phyloP scores from a whole-genome alignment of 64 coral and sea anemone species.

The Acropora tenuis region DNA sequence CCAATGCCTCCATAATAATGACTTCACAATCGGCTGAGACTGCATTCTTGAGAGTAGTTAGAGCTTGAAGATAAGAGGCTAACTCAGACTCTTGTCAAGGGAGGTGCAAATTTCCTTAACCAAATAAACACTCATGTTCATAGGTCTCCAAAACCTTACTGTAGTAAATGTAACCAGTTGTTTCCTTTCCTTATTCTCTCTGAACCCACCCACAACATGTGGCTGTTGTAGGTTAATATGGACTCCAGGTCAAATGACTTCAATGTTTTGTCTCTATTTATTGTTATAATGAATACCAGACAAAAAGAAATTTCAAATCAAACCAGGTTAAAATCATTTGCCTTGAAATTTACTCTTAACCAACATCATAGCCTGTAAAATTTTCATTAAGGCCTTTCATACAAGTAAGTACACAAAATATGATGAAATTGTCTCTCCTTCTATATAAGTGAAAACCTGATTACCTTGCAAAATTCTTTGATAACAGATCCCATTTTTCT shows the following conservation, averaged over 20 bases:
- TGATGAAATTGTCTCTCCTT: neutral
- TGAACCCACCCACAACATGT: too few relatives aligned
- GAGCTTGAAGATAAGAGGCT: constrained; percentile 29
- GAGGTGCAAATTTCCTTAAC: constrained; percentile 57
- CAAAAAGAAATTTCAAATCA: too few relatives aligned
- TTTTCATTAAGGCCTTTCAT: neutral
- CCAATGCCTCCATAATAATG: constrained; percentile 27
- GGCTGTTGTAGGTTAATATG: too few relatives aligned
- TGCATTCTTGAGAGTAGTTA: neutral
- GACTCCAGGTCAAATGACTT: too few relatives aligned
- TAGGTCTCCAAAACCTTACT: too few relatives aligned
- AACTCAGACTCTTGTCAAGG: constrained; percentile 63
- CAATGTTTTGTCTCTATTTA: too few relatives aligned
- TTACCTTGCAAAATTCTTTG: constrained; percentile 58
- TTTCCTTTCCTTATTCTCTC: too few relatives aligned
- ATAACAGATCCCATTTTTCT: constrained; percentile 39
- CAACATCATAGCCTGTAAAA: too few relatives aligned
- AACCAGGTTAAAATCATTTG: too few relatives aligned
- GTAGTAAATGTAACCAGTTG: too few relatives aligned
- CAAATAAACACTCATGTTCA: constrained; percentile 34
- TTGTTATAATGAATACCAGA: too few relatives aligned
- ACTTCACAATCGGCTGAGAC: neutral
- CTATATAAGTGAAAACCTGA: neutral
- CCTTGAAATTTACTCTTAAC: too few relatives aligned
- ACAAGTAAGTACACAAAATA: neutral